These are phyloP conservation scores for Natator depressus DNA, from an alignment of 2,113 vertebrate genomes.

Conservation along the genomic window DNA sequence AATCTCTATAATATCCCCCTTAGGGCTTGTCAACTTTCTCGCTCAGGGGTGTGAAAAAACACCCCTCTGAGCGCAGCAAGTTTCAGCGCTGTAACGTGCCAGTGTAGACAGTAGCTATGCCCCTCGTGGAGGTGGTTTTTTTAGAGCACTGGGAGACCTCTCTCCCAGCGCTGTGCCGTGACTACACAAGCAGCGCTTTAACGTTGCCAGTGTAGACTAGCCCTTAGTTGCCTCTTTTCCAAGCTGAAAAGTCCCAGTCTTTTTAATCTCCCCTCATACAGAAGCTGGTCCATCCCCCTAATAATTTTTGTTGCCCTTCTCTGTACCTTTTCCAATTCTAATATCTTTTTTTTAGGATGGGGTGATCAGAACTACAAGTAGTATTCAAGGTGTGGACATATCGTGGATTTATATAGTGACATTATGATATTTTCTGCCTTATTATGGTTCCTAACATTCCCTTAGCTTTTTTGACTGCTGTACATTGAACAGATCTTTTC, in stretches of 20 bases:
- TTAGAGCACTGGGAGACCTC: no score
- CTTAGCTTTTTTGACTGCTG: background rate
- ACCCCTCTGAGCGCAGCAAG: no score
- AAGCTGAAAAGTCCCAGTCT: background rate
- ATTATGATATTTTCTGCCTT: background rate
- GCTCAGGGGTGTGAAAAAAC: no score
- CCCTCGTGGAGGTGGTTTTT: no score
- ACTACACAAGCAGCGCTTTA: no score
- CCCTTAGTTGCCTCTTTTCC: background rate
- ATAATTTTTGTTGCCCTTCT: background rate
- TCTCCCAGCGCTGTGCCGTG: no score
- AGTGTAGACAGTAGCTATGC: no score
- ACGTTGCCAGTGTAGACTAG: no score
- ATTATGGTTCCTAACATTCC: background rate
- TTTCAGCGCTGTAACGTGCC: no score
- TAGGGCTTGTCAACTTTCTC: no score
- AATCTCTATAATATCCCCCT: background rate
- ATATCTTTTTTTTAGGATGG: background rate
- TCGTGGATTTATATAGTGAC: background rate
- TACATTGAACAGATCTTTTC: no score
- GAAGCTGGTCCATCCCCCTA: background rate
- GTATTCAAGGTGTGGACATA: background rate
- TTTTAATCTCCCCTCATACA: background rate
- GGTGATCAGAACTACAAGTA: background rate
- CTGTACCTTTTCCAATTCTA: background rate